Base-by-base conservation (phyloP, 2,113 vertebrate species). In the Laterallus jamaicensis region DNA sequence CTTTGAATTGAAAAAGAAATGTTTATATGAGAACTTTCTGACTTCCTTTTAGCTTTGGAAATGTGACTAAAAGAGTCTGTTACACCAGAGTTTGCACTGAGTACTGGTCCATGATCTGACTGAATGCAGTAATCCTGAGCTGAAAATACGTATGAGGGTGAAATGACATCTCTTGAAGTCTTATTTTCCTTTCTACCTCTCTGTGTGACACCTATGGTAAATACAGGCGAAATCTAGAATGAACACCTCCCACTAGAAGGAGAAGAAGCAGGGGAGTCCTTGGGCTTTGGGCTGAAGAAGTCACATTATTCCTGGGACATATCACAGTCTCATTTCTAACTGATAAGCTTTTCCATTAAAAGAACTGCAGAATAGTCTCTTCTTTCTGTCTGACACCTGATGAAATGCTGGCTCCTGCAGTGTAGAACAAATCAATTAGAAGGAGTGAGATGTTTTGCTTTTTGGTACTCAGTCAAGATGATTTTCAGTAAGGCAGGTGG, bases 31-130 rank as follows among this genome's bases (percentile, higher is more conserved):
- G 55, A 79, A n/a, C 63, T 92, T 92, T 66, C 7, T 94, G 63
- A 71, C 31, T 94, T 73, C 20, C 22, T 80, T 26, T 62, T 90
- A 68, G 17, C 59, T 86, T 86, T 90, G 80, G 90, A 90, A 95
- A 66, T 67, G 26, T 31, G 42, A 42, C 28, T 63, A 58, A 10
- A 35, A 67, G 37, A 79, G 40, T 58, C 67, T 90, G 71, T 84
- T 86, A 32, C 22, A 29, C 9, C 18, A 49, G 15, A 26, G 20
- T 82, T 91, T 90, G 24, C 59, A 25, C 29, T 49, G 50, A 69
- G 20, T 85, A n/a, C 12, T 68, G 10, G 29, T 67, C 56, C 16
- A 9, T 85, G 40, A 64, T 87, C 49, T 82, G 39, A 40, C 63
- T 82, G 92, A 56, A 83, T 22, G 12, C 39, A 78, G 13, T 60